phyloP scores from a whole-genome alignment of 2,888 invertebrate genomes.

The Megaustenia siamemsis region DNA sequence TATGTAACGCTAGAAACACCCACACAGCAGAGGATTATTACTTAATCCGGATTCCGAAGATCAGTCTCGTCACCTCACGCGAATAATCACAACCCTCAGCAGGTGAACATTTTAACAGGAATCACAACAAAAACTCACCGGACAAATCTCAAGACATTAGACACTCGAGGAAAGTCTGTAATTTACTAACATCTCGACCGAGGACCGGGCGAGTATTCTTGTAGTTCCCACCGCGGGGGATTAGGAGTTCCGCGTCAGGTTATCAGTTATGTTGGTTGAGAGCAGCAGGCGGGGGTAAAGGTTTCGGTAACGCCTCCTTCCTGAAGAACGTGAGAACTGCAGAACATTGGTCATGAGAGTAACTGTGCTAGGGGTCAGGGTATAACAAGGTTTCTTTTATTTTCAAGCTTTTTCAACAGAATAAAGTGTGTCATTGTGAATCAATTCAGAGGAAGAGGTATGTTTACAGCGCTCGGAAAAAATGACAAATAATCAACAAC shows the following conservation, averaged over 20 bases:
- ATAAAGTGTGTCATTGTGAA: too few species aligned
- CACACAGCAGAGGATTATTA: neutral
- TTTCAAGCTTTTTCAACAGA: too few species aligned
- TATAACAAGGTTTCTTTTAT: neutral
- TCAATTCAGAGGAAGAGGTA: too few species aligned
- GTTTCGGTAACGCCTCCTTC: neutral
- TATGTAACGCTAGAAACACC: neutral
- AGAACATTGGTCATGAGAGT: neutral
- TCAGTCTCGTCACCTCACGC: neutral
- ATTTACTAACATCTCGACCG: neutral
- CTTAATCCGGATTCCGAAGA: neutral
- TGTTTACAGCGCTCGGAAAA: too few species aligned
- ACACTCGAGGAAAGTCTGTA: neutral
- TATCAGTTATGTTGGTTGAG: neutral
- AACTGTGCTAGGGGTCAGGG: neutral
- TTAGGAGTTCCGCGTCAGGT: neutral
- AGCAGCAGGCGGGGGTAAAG: neutral
- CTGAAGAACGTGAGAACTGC: neutral
- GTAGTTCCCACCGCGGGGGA: neutral
- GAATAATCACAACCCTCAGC: neutral
- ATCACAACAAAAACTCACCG: neutral
- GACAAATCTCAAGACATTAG: neutral
- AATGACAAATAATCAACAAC: too few species aligned
- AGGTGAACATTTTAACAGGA: constrained; percentile 10
- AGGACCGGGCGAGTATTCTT: neutral